phyloP scores from a whole-genome alignment of 2,113 vertebrate species.

The Pachypanchax playfairii region DNA sequence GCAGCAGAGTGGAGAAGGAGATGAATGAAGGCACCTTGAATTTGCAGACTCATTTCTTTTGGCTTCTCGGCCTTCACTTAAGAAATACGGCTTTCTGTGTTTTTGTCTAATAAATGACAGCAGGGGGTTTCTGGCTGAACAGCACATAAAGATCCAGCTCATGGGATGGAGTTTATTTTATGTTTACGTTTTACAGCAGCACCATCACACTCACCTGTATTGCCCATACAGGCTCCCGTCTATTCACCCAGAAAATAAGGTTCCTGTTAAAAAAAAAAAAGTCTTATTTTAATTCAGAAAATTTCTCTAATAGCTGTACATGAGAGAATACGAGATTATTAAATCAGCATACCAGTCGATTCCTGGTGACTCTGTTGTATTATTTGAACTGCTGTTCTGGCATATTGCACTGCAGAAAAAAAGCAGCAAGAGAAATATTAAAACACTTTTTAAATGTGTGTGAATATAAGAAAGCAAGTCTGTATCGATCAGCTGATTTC shows the following conservation, averaged over 20 bases:
- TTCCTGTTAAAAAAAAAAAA: constrained; percentile 63
- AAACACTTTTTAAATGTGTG: neutral
- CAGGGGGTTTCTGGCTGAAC: neutral
- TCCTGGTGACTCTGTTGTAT: constrained; percentile 36
- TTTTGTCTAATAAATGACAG: constrained; percentile 27
- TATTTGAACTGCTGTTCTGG: constrained; percentile 37
- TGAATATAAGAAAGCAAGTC: neutral
- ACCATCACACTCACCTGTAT: constrained; percentile 86
- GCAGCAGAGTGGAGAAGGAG: constrained; percentile 29
- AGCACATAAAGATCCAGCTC: neutral
- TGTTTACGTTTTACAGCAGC: neutral
- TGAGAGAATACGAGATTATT: no score
- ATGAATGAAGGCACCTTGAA: constrained; percentile 18
- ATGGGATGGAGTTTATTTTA: constrained; percentile 21
- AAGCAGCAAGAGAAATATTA: constrained; percentile 11
- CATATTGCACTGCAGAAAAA: constrained; percentile 27
- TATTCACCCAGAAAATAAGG: constrained; percentile 86
- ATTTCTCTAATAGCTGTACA: neutral
- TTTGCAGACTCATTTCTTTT: constrained; percentile 12
- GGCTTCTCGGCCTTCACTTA: constrained; percentile 11
- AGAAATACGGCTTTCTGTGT: neutral
- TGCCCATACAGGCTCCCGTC: constrained; percentile 88
- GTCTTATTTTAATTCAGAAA: neutral
- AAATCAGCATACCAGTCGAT: constrained; percentile 75
- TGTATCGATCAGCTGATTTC: neutral